Percentiles rank a stretch among this genome's conserved stretches.
phyloP scores from a whole-genome alignment of 2,797 vertebrate genomes.

The Antennarius maculatus region DNA sequence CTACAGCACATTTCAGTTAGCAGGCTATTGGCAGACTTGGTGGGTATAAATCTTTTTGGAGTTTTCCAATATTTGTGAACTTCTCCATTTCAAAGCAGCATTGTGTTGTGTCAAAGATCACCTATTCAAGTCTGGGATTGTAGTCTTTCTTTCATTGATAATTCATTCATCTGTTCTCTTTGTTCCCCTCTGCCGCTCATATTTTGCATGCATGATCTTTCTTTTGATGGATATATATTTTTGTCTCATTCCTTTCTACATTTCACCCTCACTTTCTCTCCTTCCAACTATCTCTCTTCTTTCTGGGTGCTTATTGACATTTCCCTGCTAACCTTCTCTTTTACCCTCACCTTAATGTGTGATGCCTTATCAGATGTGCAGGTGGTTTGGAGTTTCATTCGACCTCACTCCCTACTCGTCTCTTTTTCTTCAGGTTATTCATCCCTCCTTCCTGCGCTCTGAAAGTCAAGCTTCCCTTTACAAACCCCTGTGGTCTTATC shows the following conservation, averaged over 20 bases:
- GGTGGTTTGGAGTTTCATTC: conserved; percentile 87
- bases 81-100: conserved; percentile 73
- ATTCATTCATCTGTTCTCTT: conserved; percentile 63
- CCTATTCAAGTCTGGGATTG: conserved; percentile 58
- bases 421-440: conserved; percentile 82
- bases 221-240: conserved; percentile 48
- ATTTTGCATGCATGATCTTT: conserved; percentile 59
- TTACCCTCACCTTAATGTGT: conserved; percentile 82
- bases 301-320: conserved; percentile 80
- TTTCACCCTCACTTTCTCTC: conserved; percentile 45
- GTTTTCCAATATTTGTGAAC: conserved; percentile 71
- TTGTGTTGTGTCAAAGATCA: conserved; percentile 73
- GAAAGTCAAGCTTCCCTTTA: conserved; percentile 90
- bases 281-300: conserved; percentile 54
- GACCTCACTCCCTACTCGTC: conserved; percentile 79
- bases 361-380: conserved; percentile 88
- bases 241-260: conserved; percentile 38
- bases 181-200: conserved; percentile 46
- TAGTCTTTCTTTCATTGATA: conserved; percentile 70
- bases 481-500: conserved; percentile 88
- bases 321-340: conserved; percentile 80
- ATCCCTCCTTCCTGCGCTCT: conserved; percentile 87
- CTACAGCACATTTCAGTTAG: conserved; percentile 67
- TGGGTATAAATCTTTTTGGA: conserved; percentile 67
- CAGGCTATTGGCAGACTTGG: conserved; percentile 52